These are phyloP conservation scores for Ennomos erosarius DNA, from an alignment of 2,888 invertebrate species.

Conservation along the genomic window DNA sequence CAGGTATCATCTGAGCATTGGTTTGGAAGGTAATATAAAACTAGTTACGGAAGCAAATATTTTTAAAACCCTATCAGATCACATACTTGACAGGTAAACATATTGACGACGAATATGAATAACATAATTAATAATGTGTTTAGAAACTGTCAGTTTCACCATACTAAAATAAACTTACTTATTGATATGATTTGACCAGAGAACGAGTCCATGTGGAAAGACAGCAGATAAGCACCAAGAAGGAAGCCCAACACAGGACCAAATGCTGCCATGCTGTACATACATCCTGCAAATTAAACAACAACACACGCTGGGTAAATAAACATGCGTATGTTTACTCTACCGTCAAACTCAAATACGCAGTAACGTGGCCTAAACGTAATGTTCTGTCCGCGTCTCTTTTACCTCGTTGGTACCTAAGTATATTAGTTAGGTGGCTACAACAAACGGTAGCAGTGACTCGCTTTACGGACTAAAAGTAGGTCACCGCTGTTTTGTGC, in stretches of 20 bases:
- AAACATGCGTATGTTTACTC: constrained; percentile 16
- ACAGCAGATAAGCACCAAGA: constrained; percentile 95
- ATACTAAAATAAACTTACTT: constrained; percentile 76
- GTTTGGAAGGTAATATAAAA: constrained; percentile 1
- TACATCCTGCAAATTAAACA: constrained; percentile 88
- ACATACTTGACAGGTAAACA: too few relatives aligned
- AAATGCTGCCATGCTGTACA: constrained; percentile 98
- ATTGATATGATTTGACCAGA: constrained; percentile 90
- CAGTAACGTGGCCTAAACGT: constrained; percentile 7
- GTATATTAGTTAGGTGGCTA: constrained; percentile 18
- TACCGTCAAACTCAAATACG: constrained; percentile 21
- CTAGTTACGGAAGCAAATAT: too few relatives aligned
- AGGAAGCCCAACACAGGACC: constrained; percentile 98
- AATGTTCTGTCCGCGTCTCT: constrained; percentile 21
- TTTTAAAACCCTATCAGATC: too few relatives aligned
- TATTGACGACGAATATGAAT: neutral
- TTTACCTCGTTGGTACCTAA: constrained; percentile 19
- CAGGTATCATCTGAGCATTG: constrained; percentile 15
- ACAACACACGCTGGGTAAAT: constrained; percentile 12
- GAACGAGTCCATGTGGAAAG: constrained; percentile 96
- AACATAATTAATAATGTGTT: neutral
- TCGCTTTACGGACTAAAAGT: constrained; percentile 61
- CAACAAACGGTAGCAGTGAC: constrained; percentile 36
- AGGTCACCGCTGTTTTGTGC: constrained; percentile 68
- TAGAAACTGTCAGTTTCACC: neutral